Conservation (phyloP, 2,888 invertebrate genomes). For the Lepidonotus clava region DNA sequence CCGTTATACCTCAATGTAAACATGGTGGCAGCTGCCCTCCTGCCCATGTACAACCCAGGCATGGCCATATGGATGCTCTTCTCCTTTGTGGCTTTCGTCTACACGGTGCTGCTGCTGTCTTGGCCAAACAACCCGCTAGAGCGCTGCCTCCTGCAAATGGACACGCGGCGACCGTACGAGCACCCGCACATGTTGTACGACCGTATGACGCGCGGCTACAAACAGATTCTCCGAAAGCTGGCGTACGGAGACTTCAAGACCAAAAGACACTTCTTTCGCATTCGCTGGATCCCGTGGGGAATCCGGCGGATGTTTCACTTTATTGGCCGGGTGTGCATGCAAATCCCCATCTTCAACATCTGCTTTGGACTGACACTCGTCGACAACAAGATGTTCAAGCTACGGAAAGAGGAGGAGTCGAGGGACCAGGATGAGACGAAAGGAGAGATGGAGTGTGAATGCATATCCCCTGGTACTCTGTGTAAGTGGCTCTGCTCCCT, state of each 20-base stretch:
- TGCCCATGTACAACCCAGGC: conserved; percentile 58
- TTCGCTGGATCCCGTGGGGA: conserved; percentile 64
- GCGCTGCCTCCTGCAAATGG: conserved; percentile 62
- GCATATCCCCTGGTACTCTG: conserved; percentile 30
- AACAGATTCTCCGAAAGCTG: conserved; percentile 61
- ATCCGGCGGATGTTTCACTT: conserved; percentile 58
- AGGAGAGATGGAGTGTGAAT: neutral
- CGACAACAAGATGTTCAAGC: conserved; percentile 58
- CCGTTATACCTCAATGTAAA: conserved; percentile 62
- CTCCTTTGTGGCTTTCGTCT: conserved; percentile 64
- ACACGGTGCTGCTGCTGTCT: conserved; percentile 63
- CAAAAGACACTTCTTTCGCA: conserved; percentile 64
- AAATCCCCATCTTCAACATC: conserved; percentile 64
- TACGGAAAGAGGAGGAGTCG: conserved; percentile 44
- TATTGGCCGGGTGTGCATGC: conserved; percentile 58
- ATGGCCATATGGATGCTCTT: conserved; percentile 64
- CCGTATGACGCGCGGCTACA: conserved; percentile 62
- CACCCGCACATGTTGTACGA: conserved; percentile 62
- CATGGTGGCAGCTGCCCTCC: conserved; percentile 58
- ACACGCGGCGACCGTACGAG: conserved; percentile 59
- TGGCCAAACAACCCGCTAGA: conserved; percentile 66
- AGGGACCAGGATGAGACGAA: conserved; percentile 57
- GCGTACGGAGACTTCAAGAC: conserved; percentile 64
- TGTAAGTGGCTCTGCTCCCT: conserved; percentile 57
- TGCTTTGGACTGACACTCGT: conserved; percentile 60